Evolutionary conservation across 2,113 vertebrate species (phyloP).

Genomic region (Leiothrix lutea): DNA sequence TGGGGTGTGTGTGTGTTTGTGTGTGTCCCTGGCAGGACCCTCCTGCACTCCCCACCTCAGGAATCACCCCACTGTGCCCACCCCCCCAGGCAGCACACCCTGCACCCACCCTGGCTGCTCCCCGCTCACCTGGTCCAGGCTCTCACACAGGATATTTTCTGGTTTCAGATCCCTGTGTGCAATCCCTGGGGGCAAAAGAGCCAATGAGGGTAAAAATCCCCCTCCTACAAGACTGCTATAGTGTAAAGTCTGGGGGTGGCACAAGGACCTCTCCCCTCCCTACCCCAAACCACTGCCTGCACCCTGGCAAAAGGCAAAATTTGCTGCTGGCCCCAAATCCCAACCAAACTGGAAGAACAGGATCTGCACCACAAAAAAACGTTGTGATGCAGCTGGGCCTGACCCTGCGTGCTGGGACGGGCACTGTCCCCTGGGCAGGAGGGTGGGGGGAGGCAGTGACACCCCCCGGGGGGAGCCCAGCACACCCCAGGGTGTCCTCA

Average conservation of each 20-base stretch:
- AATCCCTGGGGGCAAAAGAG: conserved; percentile 78
- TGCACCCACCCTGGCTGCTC: neutral
- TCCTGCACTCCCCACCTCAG: neutral
- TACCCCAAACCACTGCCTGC: neutral
- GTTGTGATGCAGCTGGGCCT: neutral
- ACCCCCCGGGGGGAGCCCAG: neutral
- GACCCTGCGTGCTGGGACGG: neutral
- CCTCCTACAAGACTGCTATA: rapidly evolving
- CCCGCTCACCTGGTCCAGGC: conserved; percentile 82
- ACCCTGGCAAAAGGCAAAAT: neutral
- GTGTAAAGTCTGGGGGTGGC: neutral
- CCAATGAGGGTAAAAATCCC: neutral
- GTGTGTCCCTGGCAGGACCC: neutral
- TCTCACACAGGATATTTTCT: conserved; percentile 96
- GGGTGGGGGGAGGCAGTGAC: neutral
- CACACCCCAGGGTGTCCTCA: neutral
- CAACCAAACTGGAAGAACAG: neutral
- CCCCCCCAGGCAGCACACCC: neutral
- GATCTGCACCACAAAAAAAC: neutral
- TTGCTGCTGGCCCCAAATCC: neutral
- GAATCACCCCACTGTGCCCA: neutral
- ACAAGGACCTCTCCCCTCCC: neutral
- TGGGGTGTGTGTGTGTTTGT: too few species aligned
- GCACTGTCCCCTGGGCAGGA: neutral
- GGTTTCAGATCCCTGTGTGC: conserved; percentile 97